Evolutionary conservation across 2,888 invertebrate genomes (phyloP).

Genomic region (Arctia plantaginis): DNA sequence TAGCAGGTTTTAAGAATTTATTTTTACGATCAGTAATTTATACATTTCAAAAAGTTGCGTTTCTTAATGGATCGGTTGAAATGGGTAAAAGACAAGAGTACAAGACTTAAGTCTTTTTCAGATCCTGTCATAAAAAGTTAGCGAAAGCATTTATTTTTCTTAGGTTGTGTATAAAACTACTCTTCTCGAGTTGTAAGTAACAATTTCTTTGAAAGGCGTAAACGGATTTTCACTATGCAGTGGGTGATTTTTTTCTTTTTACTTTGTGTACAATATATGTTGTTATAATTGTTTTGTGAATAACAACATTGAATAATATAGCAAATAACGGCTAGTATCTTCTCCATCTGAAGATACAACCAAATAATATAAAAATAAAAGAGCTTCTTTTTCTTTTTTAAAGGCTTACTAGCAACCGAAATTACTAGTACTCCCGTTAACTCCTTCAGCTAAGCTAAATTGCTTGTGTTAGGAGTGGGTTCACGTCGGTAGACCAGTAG

Average conservation of each 20-base stretch:
- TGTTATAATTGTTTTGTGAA: background rate
- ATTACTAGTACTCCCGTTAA: too few species aligned
- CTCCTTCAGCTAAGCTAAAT: too few species aligned
- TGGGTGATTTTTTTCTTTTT: background rate
- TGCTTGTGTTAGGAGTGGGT: too few species aligned
- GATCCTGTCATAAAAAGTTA: background rate
- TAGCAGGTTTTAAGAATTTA: conserved; percentile 18
- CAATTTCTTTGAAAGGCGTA: background rate
- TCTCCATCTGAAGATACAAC: background rate
- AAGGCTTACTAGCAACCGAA: too few species aligned
- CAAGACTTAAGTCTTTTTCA: background rate
- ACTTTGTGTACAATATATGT: too few species aligned
- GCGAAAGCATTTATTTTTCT: background rate
- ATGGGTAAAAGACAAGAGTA: background rate
- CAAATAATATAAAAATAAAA: background rate
- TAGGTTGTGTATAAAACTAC: background rate
- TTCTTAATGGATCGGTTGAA: conserved; percentile 31
- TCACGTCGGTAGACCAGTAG: too few species aligned
- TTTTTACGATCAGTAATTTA: conserved; percentile 26
- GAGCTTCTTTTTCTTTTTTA: too few species aligned
- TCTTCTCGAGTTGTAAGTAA: background rate
- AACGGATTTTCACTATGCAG: background rate
- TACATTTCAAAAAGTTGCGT: conserved; percentile 28
- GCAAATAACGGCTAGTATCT: background rate
- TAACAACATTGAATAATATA: too few species aligned